phyloP scores from a whole-genome alignment of 1,140 invertebrate genomes.

The Himalopsyche phryganea region DNA sequence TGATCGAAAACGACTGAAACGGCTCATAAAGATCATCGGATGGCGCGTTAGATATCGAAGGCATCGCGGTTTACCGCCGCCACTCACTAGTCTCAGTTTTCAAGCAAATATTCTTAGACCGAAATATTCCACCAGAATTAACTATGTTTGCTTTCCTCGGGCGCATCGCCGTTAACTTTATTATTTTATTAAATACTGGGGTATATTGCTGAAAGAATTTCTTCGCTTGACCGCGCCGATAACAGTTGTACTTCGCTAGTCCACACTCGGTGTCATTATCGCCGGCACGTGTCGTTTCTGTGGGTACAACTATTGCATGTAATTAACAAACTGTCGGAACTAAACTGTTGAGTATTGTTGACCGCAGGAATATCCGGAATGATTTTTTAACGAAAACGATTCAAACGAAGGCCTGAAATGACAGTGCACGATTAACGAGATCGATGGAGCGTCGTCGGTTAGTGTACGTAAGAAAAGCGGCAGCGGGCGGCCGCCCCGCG shows the following conservation, averaged over 20 bases:
- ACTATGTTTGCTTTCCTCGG: too few species aligned
- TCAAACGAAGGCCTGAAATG: not conserved
- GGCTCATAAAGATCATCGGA: constrained; percentile 41
- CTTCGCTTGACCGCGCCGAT: too few species aligned
- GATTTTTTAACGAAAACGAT: too few species aligned
- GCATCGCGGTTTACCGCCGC: constrained; percentile 33
- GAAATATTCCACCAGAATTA: not conserved
- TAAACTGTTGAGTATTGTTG: too few species aligned
- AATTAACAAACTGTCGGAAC: too few species aligned
- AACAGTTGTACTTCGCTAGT: not conserved
- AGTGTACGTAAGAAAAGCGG: constrained; percentile 10
- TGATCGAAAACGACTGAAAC: constrained; percentile 49
- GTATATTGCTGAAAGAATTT: too few species aligned
- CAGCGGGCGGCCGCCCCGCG: constrained; percentile 23
- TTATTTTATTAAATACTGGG: too few species aligned
- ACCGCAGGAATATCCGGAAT: too few species aligned
- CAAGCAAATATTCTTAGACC: not conserved
- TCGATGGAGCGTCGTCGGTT: constrained; percentile 17
- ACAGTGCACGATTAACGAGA: not conserved
- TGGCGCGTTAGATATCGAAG: constrained; percentile 39
- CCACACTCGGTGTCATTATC: not conserved
- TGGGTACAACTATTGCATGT: not conserved
- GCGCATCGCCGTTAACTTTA: too few species aligned
- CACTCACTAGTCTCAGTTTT: not conserved
- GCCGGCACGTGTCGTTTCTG: not conserved